Evolutionary conservation across 2,113 vertebrate species (phyloP).

Genomic region (Trachemys scripta): DNA sequence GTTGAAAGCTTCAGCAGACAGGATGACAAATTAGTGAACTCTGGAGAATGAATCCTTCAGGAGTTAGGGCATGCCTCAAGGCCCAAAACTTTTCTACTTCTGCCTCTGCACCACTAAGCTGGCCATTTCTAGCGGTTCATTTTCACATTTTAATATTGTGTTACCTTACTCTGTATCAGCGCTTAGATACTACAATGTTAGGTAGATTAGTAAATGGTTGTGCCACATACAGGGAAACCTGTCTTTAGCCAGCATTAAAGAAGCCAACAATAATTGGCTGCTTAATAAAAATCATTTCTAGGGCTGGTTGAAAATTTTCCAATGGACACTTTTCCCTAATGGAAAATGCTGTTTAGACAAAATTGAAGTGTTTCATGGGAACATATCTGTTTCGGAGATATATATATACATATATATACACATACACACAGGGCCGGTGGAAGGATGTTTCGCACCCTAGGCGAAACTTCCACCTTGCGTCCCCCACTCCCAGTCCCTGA

Average conservation of each 20-base stretch:
- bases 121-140: neutral
- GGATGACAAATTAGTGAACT: neutral
- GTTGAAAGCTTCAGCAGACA: neutral
- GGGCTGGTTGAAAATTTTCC: neutral
- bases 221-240: neutral
- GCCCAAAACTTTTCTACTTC: too few relatives aligned
- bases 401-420: too few relatives aligned
- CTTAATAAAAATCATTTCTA: rapidly evolving
- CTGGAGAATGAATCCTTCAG: too few relatives aligned
- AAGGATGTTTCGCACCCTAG: too few relatives aligned
- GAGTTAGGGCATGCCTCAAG: too few relatives aligned
- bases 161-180: rapidly evolving
- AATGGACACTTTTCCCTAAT: neutral
- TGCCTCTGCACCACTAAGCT: too few relatives aligned
- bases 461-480: too few relatives aligned
- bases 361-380: neutral
- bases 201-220: neutral
- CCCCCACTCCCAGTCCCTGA: too few relatives aligned
- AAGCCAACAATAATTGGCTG: rapidly evolving
- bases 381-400: neutral
- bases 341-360: neutral
- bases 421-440: too few relatives aligned
- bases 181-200: neutral
- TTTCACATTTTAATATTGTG: neutral
- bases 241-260: neutral